Conservation (phyloP, 2,113 vertebrate species). For the Tyto alba region DNA sequence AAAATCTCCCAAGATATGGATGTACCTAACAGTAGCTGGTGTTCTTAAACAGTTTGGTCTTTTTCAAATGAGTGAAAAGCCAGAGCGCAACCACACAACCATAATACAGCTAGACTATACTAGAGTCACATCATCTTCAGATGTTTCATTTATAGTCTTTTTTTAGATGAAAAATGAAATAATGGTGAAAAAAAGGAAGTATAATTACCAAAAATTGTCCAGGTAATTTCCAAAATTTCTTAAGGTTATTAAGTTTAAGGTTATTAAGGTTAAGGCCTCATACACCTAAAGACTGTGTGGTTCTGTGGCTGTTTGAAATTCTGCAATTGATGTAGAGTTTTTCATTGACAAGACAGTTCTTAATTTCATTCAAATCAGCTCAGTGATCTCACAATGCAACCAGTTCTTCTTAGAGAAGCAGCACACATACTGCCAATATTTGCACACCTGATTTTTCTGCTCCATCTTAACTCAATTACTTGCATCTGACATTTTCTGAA, state of each 20-base stretch:
- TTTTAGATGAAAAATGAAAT: not conserved
- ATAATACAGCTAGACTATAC: not conserved
- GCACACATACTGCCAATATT: not conserved
- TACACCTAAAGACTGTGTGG: not conserved
- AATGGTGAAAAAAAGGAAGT: fast-evolving
- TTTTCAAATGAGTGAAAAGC: not conserved
- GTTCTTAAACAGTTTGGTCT: not conserved
- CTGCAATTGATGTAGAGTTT: not conserved
- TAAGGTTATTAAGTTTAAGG: not conserved
- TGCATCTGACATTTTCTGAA: not conserved
- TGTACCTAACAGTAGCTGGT: fast-evolving
- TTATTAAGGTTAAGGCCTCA: not conserved
- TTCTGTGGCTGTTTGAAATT: not conserved
- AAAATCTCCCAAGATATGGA: not conserved
- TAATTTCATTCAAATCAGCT: not conserved
- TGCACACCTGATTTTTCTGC: not conserved
- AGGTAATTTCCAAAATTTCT: not conserved
- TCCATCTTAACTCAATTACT: not conserved
- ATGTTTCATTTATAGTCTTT: not conserved
- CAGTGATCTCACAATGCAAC: not conserved
- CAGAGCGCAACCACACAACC: not conserved
- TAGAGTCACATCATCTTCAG: not conserved
- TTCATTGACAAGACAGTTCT: not conserved
- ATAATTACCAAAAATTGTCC: not conserved
- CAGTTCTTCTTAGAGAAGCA: not conserved